phyloP scores from a whole-genome alignment of 2,113 vertebrate species.

The Ptilorrhoa leucosticta region DNA sequence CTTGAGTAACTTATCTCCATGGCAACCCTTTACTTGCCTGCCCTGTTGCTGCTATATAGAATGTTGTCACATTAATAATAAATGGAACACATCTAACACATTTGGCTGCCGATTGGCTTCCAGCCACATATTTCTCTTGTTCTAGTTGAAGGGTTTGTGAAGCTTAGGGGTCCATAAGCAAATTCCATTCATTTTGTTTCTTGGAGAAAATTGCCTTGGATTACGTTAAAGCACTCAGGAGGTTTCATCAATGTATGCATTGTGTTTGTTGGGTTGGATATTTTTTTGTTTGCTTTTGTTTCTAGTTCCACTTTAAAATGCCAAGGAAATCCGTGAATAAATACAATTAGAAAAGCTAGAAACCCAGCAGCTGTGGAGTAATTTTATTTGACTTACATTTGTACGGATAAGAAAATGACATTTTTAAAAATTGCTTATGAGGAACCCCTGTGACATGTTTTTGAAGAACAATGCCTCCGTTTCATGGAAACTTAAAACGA shows the following conservation, averaged over 20 bases:
- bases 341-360: constrained; percentile 45
- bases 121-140: constrained; percentile 53
- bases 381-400: constrained; percentile 39
- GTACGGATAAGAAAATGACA: not conserved
- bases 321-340: constrained; percentile 20
- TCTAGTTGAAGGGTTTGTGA: constrained; percentile 15
- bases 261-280: constrained; percentile 11
- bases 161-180: constrained; percentile 41
- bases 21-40: constrained; percentile 67
- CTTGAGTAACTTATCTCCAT: constrained; percentile 73
- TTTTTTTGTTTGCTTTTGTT: constrained; percentile 39
- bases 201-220: constrained; percentile 51
- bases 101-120: constrained; percentile 64
- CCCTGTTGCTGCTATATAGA: constrained; percentile 62
- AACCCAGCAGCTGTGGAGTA: constrained; percentile 8
- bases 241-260: constrained; percentile 14
- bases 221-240: constrained; percentile 18
- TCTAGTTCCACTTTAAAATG: constrained; percentile 31
- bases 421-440: not conserved
- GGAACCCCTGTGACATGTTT: not conserved
- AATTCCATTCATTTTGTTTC: constrained; percentile 57
- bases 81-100: constrained; percentile 67
- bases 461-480: not conserved
- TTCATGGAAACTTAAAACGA: not conserved
- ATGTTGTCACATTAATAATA: constrained; percentile 73